A percentile compares a stretch with the other conserved stretches of the same genome.
phyloP scores from a whole-genome alignment of 2,113 vertebrate species.

The Lasiurus borealis region DNA sequence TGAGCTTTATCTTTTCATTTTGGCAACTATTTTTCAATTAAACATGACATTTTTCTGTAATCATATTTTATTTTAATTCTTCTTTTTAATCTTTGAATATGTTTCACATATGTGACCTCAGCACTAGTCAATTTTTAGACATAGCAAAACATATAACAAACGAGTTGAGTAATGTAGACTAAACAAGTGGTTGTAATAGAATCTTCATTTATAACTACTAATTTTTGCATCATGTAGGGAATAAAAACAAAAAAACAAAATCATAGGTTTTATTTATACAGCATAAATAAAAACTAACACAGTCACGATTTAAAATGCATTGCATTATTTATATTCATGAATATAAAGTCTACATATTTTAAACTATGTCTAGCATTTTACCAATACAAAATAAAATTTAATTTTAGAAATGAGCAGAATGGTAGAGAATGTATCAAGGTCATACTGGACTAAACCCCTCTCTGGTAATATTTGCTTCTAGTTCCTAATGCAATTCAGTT shows the following conservation, averaged over 20 bases:
- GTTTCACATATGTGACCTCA: neutral
- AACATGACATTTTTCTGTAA: neutral
- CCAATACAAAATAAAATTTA: neutral
- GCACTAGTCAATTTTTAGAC: neutral
- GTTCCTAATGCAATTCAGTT: conserved; percentile 19
- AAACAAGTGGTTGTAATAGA: conserved; percentile 6
- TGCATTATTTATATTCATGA: neutral
- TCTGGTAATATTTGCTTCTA: neutral
- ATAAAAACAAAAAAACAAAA: neutral
- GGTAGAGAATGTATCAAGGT: neutral
- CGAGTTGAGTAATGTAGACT: neutral
- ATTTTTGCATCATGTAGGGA: neutral
- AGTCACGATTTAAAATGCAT: neutral
- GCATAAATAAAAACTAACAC: neutral
- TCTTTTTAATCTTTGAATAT: neutral
- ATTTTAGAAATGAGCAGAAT: conserved; percentile 43
- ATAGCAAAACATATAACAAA: neutral
- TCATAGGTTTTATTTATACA: neutral
- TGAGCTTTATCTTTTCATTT: conserved; percentile 28
- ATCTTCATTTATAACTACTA: conserved; percentile 4
- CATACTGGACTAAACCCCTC: neutral
- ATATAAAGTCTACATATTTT: neutral
- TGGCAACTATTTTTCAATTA: neutral
- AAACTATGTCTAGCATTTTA: neutral
- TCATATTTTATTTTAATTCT: neutral